Percentiles rank a stretch among this genome's conserved stretches.
phyloP scores from a whole-genome alignment of 2,113 vertebrate species.

The Gymnobelideus leadbeateri region DNA sequence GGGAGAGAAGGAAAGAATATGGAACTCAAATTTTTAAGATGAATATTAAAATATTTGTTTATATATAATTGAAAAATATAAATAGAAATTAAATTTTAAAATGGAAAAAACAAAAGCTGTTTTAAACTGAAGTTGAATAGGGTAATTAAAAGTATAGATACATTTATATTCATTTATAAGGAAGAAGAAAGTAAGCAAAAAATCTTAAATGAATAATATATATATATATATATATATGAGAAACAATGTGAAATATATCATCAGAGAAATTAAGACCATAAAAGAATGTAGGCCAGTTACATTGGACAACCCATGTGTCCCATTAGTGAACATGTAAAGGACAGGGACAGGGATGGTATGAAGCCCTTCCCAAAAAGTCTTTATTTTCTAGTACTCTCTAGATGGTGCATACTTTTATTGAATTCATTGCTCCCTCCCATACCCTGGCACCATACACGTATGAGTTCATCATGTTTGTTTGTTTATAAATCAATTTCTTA shows the following conservation, averaged over 20 bases:
- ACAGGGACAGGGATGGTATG: not conserved
- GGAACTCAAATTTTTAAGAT: not conserved
- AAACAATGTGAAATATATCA: not conserved
- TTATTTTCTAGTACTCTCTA: not conserved
- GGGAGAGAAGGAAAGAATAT: not conserved
- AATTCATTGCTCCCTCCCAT: not conserved
- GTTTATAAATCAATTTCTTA: not conserved
- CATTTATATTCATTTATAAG: not conserved
- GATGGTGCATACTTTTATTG: not conserved
- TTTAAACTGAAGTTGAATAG: conserved; percentile 41
- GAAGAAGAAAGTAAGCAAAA: conserved; percentile 25
- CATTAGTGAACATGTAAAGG: not conserved
- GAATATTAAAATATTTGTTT: not conserved
- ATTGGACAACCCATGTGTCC: not conserved
- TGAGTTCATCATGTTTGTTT: not conserved
- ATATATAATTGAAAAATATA: not conserved
- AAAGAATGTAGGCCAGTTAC: not conserved
- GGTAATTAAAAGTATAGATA: conserved; percentile 30
- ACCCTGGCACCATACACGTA: not conserved
- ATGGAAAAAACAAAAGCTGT: conserved; percentile 6
- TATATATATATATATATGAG: not conserved
- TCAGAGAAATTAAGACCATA: not conserved
- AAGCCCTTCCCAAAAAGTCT: not conserved
- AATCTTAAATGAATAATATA: not conserved
- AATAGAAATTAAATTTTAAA: not conserved